Evolutionary conservation across 1,140 invertebrate genomes (phyloP).

Genomic region (Formica selysi): DNA sequence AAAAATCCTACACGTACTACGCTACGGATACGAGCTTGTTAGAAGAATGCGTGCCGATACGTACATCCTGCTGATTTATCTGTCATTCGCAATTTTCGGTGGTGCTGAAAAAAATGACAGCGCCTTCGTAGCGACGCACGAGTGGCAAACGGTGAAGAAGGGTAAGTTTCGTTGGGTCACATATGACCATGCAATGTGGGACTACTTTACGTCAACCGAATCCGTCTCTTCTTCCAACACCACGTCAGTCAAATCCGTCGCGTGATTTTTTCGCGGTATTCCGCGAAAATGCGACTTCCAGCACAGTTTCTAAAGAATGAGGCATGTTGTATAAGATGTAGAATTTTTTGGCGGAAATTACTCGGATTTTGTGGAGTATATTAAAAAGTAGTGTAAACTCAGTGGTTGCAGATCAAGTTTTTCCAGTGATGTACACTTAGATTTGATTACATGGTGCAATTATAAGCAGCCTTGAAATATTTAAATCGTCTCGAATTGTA

Average conservation of each 20-base stretch:
- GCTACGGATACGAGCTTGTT: not conserved
- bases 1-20: slow-evolving; percentile 5
- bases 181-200: slow-evolving; percentile 7
- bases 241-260: slow-evolving; percentile 75
- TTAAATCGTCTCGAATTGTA: not conserved
- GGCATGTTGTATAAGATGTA: not conserved
- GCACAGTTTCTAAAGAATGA: not conserved
- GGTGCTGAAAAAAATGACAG: slow-evolving; percentile 78
- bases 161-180: slow-evolving; percentile 81
- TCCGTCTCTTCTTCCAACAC: slow-evolving; percentile 43
- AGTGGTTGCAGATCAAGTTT: not conserved
- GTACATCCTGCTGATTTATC: slow-evolving; percentile 56
- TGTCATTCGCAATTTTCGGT: slow-evolving; percentile 48
- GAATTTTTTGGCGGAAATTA: not conserved
- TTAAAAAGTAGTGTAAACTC: not conserved
- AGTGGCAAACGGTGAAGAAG: slow-evolving; percentile 88
- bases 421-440: not conserved
- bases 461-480: not conserved
- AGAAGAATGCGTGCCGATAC: slow-evolving; percentile 65
- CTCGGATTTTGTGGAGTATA: not conserved
- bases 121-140: slow-evolving; percentile 87
- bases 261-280: not conserved
- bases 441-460: slow-evolving; percentile 13
- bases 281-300: not conserved
- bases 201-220: slow-evolving; percentile 70